Evolutionary conservation across 2,797 vertebrate genomes (phyloP), one percentile per base, ranked within the genome.

Genomic region (Meda fulgida): DNA sequence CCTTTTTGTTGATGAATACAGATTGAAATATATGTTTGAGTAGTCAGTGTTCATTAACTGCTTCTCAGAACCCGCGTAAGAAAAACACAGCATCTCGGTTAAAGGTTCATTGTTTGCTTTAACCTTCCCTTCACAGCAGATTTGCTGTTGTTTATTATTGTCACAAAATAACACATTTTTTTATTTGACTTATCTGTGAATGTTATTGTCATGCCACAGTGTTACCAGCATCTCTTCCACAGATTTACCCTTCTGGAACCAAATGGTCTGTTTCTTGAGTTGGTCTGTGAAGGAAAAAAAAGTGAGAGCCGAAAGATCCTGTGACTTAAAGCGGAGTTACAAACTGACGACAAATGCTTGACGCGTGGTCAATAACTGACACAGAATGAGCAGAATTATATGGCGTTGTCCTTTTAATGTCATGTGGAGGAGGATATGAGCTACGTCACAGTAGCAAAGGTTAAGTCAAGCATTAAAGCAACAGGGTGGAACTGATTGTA

Each of bases 61-160:
- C n/a, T 55, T 70, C 36, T 11, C 18, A 70, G 48, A 70, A 69
- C 40, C 31, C 7, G 11, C 7, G 13, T 34, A 9, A 66, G 43
- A 36, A 67, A 80, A 51, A 38, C 34, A 43, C 60, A 88, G 87
- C 26, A 70, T 76, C 90, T 88, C 90, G 85, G 73, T 78, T 88
- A 92, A 93, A 93, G 93, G 91, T 93, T 92, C 93, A 93, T 90
- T 65, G 73, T 89, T 89, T 91, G 87, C 86, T 89, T 90, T 88
- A 89, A 84, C 90, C 88, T 85, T 90, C 86, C 75, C 83, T 80
- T 84, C 75, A 85, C 58, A 81, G 86, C 77, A 85, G 83, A 85
- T 90, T 87, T 88, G 83, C 89, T 83, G 48, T 87, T 89, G 87
- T 80, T 85, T 78, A 89, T 90, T 88, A 86, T 76, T 84, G 81